Percentiles rank a stretch among this genome's conserved stretches.
phyloP scores from a whole-genome alignment of 2,888 invertebrate species.

The Polydrusus pterygomalis region DNA sequence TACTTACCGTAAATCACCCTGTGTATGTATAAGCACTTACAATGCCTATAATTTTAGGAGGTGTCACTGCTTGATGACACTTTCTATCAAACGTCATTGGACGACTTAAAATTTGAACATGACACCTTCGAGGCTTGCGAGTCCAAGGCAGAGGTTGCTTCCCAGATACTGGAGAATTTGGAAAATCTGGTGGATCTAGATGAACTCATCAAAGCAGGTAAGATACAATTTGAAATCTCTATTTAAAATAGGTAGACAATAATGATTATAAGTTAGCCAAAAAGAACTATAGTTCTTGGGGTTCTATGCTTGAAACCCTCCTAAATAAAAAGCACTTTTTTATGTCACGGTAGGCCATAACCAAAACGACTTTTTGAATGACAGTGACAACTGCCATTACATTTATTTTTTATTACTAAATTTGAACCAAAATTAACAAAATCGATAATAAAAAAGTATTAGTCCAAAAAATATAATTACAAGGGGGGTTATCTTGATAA shows the following conservation, averaged over 20 bases:
- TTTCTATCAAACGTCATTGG: slow-evolving; percentile 66
- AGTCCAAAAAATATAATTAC: no score
- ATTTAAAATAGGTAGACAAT: background rate
- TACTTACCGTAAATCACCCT: no score
- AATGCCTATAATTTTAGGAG: slow-evolving; percentile 59
- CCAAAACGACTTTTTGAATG: no score
- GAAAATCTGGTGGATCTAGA: slow-evolving; percentile 74
- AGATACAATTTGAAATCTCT: slow-evolving; percentile 22
- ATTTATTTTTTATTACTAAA: no score
- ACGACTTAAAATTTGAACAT: slow-evolving; percentile 67
- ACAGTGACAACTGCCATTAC: no score
- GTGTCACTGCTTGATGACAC: slow-evolving; percentile 65
- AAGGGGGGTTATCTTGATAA: no score
- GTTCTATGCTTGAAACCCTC: no score
- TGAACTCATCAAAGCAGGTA: slow-evolving; percentile 81
- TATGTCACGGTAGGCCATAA: no score
- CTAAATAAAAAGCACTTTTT: no score
- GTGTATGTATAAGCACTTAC: background rate
- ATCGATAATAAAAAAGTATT: no score
- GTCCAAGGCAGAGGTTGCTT: slow-evolving; percentile 76
- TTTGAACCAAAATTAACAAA: no score
- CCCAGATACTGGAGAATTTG: slow-evolving; percentile 78
- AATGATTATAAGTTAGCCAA: background rate
- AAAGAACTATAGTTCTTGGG: background rate
- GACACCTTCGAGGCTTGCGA: slow-evolving; percentile 63